Base-by-base conservation (phyloP, 2,113 vertebrate genomes). In the Podarcis cretensis region DNA sequence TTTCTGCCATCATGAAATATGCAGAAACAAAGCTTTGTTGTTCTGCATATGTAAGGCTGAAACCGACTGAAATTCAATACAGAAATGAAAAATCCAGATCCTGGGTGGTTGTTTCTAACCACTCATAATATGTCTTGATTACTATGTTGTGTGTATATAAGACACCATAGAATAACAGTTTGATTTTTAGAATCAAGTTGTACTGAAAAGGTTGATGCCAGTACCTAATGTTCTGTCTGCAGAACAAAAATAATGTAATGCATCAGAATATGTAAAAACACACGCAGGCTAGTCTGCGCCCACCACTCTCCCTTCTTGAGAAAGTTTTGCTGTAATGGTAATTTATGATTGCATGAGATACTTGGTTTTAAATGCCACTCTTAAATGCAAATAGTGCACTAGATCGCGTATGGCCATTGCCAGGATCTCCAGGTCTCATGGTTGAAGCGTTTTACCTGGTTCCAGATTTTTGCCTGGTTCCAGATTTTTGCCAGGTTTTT, bases 131-230 rank as follows among this genome's bases (percentile, higher is more conserved):
- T 23, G 76, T 3, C 20, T 63, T n/a, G 68, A 18, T 89, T 88
- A 63, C 80, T n/a, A n/a, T 86, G 12, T 5, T 76, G 89, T 78
- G 40, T 48, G n/a, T 48, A 79, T 77, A 25, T 8, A 4, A 86
- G 74, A 25, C 65, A 63, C 6, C 35, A 43, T 80, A n/a, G 27
- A 94, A 59, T 40, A 66, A 83, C 5, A 85, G 9, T 9, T 91
- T 90, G 59, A 37, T 63, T 77, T 69, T 30, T 32, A 6, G 21
- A 87, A 86, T 86, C 90, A 30, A 90, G 74, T 81, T 87, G 1
- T 63, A 14, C 85, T 92, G 82, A 30, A 88, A 94, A 93, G 78
- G 88, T 83, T 89, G 87, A 93, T 94, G 32, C 2, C 79, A 59
- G 43, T 87, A 89, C 78, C 13, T 43, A 87, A 89, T 86, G 85